Evolutionary conservation across 2,888 invertebrate genomes (phyloP).

Genomic region (Neoscelio sp.): DNA sequence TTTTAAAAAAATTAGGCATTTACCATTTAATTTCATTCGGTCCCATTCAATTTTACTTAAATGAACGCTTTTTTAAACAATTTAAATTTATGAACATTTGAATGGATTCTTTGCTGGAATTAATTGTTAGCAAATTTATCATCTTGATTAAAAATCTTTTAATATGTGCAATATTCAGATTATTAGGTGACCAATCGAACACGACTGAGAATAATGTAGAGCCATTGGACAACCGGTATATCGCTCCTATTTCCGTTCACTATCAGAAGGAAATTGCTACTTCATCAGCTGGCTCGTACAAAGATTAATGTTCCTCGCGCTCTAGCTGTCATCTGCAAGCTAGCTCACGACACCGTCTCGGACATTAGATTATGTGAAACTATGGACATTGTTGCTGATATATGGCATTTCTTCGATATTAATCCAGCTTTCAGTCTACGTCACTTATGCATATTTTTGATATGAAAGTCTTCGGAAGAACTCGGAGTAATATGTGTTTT

Average conservation of each 20-base stretch:
- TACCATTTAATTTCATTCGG: no score
- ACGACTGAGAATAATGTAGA: constrained; percentile 62
- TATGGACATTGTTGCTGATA: constrained; percentile 63
- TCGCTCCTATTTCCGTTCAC: constrained; percentile 80
- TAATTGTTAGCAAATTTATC: no score
- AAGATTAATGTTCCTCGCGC: constrained; percentile 72
- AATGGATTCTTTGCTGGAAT: no score
- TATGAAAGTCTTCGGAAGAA: constrained; percentile 32
- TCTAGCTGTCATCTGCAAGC: constrained; percentile 67
- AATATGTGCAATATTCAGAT: constrained; percentile 39
- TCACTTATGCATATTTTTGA: constrained; percentile 40
- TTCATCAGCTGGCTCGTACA: constrained; percentile 78
- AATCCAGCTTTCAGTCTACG: constrained; percentile 49
- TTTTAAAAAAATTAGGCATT: no score
- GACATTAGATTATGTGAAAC: constrained; percentile 67
- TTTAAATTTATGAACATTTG: no score
- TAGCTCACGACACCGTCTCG: constrained; percentile 64
- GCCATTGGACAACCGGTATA: constrained; percentile 75
- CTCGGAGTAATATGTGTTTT: constrained; percentile 48
- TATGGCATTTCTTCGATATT: constrained; percentile 62
- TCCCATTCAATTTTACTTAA: no score
- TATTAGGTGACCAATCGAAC: constrained; percentile 59
- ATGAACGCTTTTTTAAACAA: no score
- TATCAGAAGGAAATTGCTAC: constrained; percentile 81
- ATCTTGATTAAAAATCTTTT: no score